These are phyloP conservation scores for Cercopithecus hamlyni DNA, from an alignment of 2,797 vertebrate species.

Conservation along the genomic window DNA sequence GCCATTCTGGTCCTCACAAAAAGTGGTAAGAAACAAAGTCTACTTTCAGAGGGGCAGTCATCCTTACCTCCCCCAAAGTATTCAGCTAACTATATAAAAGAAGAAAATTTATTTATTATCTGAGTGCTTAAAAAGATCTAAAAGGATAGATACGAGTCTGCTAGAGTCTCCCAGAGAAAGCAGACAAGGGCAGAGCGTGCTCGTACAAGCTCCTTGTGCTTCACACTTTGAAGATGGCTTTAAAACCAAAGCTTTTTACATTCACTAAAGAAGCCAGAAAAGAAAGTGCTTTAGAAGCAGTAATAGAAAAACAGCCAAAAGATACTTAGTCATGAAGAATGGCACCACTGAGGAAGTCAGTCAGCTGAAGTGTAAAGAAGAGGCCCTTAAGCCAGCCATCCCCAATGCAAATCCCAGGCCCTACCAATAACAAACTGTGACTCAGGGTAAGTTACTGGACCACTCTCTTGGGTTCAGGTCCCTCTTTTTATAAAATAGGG, in stretches of 20 bases:
- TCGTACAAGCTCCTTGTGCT: not conserved
- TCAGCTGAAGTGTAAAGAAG: not conserved
- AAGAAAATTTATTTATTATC: not conserved
- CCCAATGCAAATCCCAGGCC: not conserved
- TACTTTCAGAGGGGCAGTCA: not conserved
- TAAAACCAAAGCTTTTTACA: constrained; percentile 9
- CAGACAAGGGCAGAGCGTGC: not conserved
- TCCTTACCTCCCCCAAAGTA: not conserved
- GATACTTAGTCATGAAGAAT: not conserved
- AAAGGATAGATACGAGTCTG: not conserved
- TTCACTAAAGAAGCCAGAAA: not conserved
- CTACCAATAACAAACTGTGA: not conserved
- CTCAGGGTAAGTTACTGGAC: not conserved
- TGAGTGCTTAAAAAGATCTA: not conserved
- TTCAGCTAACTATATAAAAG: not conserved
- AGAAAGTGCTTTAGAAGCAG: not conserved
- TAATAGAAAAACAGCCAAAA: not conserved
- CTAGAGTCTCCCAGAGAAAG: not conserved
- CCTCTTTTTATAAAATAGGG: not conserved
- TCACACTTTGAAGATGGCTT: not conserved
- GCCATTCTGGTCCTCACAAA: not conserved
- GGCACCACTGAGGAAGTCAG: not conserved
- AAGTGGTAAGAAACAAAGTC: not conserved
- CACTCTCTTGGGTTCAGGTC: not conserved
- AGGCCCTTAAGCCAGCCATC: not conserved